phyloP scores from a whole-genome alignment of 2,888 invertebrate genomes.

The Raillietiella orientalis region DNA sequence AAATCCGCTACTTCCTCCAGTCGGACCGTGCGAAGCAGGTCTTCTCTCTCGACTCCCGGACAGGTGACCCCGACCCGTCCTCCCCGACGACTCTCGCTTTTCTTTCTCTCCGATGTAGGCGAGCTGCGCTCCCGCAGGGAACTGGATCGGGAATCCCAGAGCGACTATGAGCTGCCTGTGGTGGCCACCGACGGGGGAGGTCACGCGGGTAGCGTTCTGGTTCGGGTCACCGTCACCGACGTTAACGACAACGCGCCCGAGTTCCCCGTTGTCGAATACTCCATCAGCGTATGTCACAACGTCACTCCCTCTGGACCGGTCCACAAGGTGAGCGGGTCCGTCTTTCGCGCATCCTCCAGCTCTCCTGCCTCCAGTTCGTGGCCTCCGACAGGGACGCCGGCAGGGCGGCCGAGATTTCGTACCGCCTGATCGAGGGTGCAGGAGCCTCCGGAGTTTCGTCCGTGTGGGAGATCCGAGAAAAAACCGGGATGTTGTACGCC shows the following conservation, averaged over 20 bases:
- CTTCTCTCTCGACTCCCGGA: constrained; percentile 14
- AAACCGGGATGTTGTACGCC: too few relatives aligned
- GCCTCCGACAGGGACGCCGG: constrained; percentile 2
- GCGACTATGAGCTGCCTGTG: constrained; percentile 36
- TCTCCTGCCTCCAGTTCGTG: too few relatives aligned
- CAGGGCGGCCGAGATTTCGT: constrained; percentile 1
- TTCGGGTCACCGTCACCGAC: constrained; percentile 49
- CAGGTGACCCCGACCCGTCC: too few relatives aligned
- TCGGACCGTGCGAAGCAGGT: constrained; percentile 20
- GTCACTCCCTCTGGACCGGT: constrained; percentile 21
- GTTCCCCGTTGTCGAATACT: constrained; percentile 49
- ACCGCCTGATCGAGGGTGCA: too few relatives aligned
- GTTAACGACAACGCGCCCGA: constrained; percentile 60
- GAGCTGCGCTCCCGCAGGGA: constrained; percentile 29
- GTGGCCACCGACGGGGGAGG: constrained; percentile 52
- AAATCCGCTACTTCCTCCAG: constrained; percentile 38
- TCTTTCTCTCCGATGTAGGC: constrained; percentile 9
- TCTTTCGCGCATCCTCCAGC: too few relatives aligned
- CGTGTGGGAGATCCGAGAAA: too few relatives aligned
- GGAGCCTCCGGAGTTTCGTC: too few relatives aligned
- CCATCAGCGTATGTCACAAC: constrained; percentile 35
- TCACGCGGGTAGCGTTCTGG: constrained; percentile 30
- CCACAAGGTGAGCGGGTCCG: constrained; percentile 16
- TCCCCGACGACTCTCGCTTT: too few relatives aligned
- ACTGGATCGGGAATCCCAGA: constrained; percentile 37